Conservation (phyloP, 2,113 vertebrate species). For the Psilopogon haemacephalus region DNA sequence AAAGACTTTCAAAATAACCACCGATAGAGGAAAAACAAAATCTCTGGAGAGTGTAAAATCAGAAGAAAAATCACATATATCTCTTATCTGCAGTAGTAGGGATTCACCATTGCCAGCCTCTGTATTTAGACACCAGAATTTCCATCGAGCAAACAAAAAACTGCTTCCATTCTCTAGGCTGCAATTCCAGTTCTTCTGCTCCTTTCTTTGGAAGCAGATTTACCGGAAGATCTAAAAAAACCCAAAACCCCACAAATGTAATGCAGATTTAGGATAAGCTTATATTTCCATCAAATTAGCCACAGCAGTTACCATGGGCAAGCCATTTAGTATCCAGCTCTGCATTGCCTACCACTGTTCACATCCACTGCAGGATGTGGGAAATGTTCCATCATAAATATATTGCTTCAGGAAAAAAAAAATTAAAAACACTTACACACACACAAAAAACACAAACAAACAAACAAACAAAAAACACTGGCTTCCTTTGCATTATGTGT, state of each 20-base stretch:
- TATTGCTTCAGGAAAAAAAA: background rate
- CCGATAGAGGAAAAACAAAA: background rate
- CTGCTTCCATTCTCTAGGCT: background rate
- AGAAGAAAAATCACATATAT: background rate
- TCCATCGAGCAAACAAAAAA: background rate
- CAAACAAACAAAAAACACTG: background rate
- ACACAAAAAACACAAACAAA: too few relatives aligned
- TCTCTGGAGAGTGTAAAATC: background rate
- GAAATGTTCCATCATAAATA: background rate
- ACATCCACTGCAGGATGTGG: background rate
- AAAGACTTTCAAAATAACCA: background rate
- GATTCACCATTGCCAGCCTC: background rate
- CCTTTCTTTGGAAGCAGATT: background rate
- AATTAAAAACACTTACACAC: too few relatives aligned
- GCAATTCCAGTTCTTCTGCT: background rate
- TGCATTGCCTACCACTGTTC: background rate
- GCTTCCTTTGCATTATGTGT: background rate
- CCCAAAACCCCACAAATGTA: fast-evolving
- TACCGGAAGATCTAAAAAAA: background rate
- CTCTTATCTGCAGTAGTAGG: background rate
- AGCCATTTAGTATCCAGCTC: background rate
- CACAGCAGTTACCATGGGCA: background rate
- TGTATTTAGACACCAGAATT: background rate
- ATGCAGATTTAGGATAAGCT: background rate
- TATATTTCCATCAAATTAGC: background rate